These are phyloP conservation scores for Mionectes macconnelli DNA, from an alignment of 2,113 vertebrate genomes.

Conservation along the genomic window DNA sequence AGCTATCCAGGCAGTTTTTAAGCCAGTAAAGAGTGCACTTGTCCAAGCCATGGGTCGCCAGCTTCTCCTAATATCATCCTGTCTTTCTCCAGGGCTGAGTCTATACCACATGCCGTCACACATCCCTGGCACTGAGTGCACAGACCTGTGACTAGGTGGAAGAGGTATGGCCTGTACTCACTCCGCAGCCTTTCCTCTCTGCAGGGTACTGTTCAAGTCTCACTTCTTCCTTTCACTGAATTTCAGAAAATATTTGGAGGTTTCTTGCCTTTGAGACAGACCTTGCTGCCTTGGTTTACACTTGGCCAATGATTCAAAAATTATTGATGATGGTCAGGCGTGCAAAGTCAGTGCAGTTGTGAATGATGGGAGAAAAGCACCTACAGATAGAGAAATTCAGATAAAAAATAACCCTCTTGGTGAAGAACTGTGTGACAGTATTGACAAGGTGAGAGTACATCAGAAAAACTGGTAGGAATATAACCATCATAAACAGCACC, in stretches of 20 bases:
- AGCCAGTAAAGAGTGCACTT: background rate
- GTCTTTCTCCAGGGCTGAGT: background rate
- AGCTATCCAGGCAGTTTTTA: background rate
- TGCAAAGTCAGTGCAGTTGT: background rate
- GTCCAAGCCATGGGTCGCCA: background rate
- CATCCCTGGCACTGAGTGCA: rapidly evolving
- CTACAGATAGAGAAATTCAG: background rate
- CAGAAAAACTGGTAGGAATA: slow-evolving; percentile 8
- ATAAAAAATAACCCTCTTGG: background rate
- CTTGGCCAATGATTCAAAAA: background rate
- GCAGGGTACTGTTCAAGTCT: background rate
- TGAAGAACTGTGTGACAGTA: background rate
- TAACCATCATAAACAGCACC: background rate
- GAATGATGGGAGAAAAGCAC: rapidly evolving
- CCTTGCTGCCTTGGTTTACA: background rate
- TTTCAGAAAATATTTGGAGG: background rate
- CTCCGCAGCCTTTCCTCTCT: background rate
- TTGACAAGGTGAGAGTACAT: slow-evolving; percentile 5
- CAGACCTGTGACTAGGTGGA: background rate
- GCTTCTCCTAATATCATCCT: background rate
- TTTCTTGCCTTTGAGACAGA: background rate
- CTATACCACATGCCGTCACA: background rate
- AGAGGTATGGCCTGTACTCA: background rate
- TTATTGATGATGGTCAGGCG: background rate
- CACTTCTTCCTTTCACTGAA: rapidly evolving